Conservation (phyloP, 2,113 vertebrate species). For the Felis catus region F.catus_Fca126_mat1.0 CM031419.1:34996001-34996500, state of each 20-base stretch:
- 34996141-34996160: neutral
- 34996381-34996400: neutral
- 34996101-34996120: neutral
- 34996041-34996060: neutral
- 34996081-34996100: neutral
- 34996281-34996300: neutral
- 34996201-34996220: neutral
- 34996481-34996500: constrained; percentile 66
- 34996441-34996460: constrained; percentile 64
- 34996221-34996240: neutral
- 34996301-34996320: neutral
- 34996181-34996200: neutral
- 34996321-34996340: neutral
- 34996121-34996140: neutral
- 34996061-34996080: neutral
- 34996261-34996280: neutral
- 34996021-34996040: neutral
- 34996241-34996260: neutral
- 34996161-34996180: neutral
- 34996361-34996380: neutral
- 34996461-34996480: constrained; percentile 75
- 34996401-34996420: constrained; percentile 28
- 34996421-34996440: constrained; percentile 26
- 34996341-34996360: neutral
- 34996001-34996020: neutral